Evolutionary conservation across 2,113 vertebrate species (phyloP).

Genomic region (Elachura formosa): DNA sequence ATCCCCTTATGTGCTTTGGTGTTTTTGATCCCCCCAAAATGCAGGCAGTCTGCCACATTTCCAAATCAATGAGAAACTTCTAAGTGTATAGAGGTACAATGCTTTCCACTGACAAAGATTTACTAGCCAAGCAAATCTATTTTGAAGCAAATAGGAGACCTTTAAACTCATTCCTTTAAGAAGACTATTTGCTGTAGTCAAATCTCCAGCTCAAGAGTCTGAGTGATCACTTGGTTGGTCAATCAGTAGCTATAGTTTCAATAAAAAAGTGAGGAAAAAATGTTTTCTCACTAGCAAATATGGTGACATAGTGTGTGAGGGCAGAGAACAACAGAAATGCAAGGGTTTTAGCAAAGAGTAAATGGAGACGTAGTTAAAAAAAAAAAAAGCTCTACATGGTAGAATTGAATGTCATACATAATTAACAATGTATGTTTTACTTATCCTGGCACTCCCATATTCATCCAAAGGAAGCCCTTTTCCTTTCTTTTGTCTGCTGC

Average conservation of each 20-base stretch:
- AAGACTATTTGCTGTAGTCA: background rate
- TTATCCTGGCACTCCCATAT: background rate
- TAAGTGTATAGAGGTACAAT: background rate
- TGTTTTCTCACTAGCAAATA: background rate
- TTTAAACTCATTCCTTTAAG: background rate
- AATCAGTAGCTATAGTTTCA: background rate
- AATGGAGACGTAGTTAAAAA: accelerated
- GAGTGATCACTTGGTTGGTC: background rate
- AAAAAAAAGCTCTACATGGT: background rate
- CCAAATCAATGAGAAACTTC: background rate
- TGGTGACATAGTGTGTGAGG: background rate
- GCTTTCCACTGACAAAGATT: background rate
- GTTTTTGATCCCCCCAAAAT: background rate
- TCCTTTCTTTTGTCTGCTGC: background rate
- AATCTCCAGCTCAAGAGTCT: background rate
- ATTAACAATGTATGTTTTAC: background rate
- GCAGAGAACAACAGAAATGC: background rate
- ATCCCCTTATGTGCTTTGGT: background rate
- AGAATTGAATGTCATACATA: background rate
- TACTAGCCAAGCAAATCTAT: background rate
- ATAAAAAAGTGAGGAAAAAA: background rate
- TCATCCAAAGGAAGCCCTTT: background rate
- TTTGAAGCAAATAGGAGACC: background rate
- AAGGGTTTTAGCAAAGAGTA: background rate
- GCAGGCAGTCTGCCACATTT: background rate